phyloP scores from a whole-genome alignment of 2,113 vertebrate species.

The Nematolebias whitei region DNA sequence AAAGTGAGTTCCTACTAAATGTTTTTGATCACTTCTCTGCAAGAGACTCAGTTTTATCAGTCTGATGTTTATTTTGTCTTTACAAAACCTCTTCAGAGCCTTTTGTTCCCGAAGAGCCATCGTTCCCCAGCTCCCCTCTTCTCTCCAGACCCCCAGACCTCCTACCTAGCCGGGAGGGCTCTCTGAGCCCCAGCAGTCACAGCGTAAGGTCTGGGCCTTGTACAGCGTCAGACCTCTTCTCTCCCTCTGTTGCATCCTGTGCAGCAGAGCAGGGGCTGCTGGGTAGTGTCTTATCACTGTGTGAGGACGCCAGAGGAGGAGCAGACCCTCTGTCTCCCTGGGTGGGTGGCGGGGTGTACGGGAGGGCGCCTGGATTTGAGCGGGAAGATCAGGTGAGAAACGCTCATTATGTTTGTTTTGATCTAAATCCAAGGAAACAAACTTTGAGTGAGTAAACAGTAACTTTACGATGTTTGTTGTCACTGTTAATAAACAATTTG shows the following conservation, averaged over 20 bases:
- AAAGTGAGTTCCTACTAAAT: conserved; percentile 83
- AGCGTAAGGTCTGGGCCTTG: conserved; percentile 68
- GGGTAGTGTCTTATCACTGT: conserved; percentile 74
- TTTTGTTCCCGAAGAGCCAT: conserved; percentile 82
- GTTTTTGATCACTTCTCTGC: background rate
- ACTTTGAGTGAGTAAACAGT: background rate
- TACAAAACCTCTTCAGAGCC: conserved; percentile 77
- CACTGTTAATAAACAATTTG: conserved; percentile 3
- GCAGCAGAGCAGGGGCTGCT: conserved; percentile 80
- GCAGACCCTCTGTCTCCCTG: conserved; percentile 81
- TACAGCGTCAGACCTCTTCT: conserved; percentile 67
- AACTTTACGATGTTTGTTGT: too few species aligned
- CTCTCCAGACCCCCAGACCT: conserved; percentile 75
- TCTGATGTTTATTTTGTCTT: background rate
- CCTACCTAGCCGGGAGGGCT: conserved; percentile 56
- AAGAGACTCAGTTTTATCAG: too few species aligned
- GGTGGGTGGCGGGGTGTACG: conserved; percentile 85
- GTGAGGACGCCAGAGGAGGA: conserved; percentile 74
- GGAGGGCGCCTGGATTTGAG: conserved; percentile 95
- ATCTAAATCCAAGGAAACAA: background rate
- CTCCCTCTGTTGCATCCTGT: conserved; percentile 81
- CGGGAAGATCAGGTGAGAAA: conserved; percentile 92
- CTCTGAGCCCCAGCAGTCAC: conserved; percentile 42
- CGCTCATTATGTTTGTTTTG: background rate
- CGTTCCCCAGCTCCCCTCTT: conserved; percentile 88